Base-by-base conservation (phyloP, 2,888 invertebrate genomes). In the Anthoptus insignis region DNA sequence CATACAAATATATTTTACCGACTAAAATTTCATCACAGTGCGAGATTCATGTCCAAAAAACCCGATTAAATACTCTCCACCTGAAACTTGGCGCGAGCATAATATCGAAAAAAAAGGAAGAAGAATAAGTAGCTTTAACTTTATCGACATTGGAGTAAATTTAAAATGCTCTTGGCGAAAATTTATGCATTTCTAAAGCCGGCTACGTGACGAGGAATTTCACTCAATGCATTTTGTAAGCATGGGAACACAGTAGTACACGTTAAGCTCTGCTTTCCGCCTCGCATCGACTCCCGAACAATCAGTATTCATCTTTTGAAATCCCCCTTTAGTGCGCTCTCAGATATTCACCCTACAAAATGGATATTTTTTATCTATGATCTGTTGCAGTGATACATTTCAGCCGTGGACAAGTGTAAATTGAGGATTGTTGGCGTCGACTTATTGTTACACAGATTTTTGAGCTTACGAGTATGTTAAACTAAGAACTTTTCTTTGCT, bases 291-390 rank as follows among this genome's bases (percentile, higher is more conserved):
- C 77, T 73, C 76, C 58, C 42, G 53, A 64, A 88, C 88, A 88
- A 88, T 88, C 82, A 77, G 74, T 78, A 79, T 79, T 76, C 76
- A 80, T 83, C 80, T 86, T 87, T 88, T 82, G 81, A 83, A 87
- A 86, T 84, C 82, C 80, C 80, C 76, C 73, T 78, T 77, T 72
- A 73, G 78, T 74, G 77, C 80, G 82, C 78, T 80, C 79, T 81
- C 79, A 75, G 81, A 81, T 82, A 83, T 84, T 80, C 81, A 82
- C 74, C 77, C 76, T 74, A 63, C 63, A 57, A 50, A 63, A 63
- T 63, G 47, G 56, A 63, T 63, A 57, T 63, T 63, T 63, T 60
- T 63, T 63, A 63, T 63, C 63, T 56, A n/a, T 27, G 56, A 63
- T 61, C 61, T 49, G 27, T 49, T 6, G 54, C 56, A 49, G 39